Base-by-base conservation (phyloP, 2,888 invertebrate genomes). In the Globia sparganii region DNA sequence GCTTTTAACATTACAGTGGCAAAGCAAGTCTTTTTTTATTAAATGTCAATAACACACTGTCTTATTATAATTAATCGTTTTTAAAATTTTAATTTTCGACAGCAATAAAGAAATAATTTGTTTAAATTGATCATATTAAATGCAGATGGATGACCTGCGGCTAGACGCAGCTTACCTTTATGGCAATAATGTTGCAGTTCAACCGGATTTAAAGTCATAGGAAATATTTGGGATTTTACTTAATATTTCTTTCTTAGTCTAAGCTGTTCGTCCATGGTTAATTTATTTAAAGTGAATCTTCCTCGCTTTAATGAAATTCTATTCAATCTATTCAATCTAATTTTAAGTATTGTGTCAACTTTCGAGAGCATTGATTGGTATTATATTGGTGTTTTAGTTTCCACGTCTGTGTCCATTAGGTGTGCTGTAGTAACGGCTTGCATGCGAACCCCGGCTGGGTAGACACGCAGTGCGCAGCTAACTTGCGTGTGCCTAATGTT, bases 401-500 rank as follows among this genome's bases (percentile, higher is more conserved):
- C 76, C 80, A 78, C 66, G 75, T 81, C 68, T 77, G 80, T 66
- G 77, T 80, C 59, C 62, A 78, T 80, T 87, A 90, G 89, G 84
- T 87, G 90, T 90, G 87, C 86, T 85, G 89, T 88, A 86, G 86
- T 79, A 81, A 78, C 71, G 77, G 91, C 56, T 94, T 91, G 95
- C 95, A 94, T 93, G 95, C 91, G 88, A 88, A 80, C 83, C 84
- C 76, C 79, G 62, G 84, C 84, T 84, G 87, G 81, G 80, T 81
- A 79, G 87, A 90, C 95, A 94, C 94, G 94, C 94, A 94, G 92
- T 83, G 84, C 86, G 76, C 86, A 46, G 58, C 68, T 78, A 81
- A 86, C 80, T 95, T 94, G 95, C 96, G 95, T 96, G 96, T 92
- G 80, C 91, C 91, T 95, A 94, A 94, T 94, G 94, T 91, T 94